Evolutionary conservation across 2,113 vertebrate genomes (phyloP).

Genomic region (Gopherus flavomarginatus): DNA sequence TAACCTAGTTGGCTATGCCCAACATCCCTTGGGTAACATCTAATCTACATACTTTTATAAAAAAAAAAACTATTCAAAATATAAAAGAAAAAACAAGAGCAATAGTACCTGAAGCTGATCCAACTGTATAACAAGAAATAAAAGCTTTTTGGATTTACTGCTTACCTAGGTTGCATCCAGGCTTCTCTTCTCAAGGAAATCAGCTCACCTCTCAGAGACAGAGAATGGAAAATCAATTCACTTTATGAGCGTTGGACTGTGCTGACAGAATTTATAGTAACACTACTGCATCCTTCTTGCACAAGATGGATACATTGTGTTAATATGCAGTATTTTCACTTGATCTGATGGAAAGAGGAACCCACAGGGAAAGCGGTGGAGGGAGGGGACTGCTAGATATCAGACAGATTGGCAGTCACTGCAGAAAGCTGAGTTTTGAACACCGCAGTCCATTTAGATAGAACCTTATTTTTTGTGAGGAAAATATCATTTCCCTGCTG

Average conservation of each 20-base stretch:
- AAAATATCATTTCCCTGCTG: conserved; percentile 15
- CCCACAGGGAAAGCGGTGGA: neutral
- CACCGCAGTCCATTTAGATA: neutral
- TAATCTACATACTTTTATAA: neutral
- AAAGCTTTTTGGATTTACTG: conserved; percentile 16
- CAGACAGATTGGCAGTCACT: neutral
- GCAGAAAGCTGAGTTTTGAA: conserved; percentile 6
- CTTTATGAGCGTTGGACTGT: neutral
- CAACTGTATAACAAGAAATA: neutral
- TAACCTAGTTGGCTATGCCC: neutral
- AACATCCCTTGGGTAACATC: neutral
- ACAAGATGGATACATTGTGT: conserved; percentile 8
- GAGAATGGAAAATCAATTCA: conserved; percentile 59
- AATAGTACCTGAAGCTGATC: conserved; percentile 7
- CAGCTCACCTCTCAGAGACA: conserved; percentile 20
- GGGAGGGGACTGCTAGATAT: neutral
- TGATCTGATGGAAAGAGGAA: neutral
- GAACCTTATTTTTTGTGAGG: neutral
- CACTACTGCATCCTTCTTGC: neutral
- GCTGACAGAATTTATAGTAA: conserved; percentile 50
- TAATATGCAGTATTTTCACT: conserved; percentile 35
- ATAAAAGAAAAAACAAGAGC: neutral
- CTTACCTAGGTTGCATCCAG: conserved; percentile 30
- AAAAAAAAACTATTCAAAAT: neutral
- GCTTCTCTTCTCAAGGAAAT: conserved; percentile 53